Evolutionary conservation across 2,113 vertebrate species (phyloP).

Genomic region (Chinchilla lanigera): DNA sequence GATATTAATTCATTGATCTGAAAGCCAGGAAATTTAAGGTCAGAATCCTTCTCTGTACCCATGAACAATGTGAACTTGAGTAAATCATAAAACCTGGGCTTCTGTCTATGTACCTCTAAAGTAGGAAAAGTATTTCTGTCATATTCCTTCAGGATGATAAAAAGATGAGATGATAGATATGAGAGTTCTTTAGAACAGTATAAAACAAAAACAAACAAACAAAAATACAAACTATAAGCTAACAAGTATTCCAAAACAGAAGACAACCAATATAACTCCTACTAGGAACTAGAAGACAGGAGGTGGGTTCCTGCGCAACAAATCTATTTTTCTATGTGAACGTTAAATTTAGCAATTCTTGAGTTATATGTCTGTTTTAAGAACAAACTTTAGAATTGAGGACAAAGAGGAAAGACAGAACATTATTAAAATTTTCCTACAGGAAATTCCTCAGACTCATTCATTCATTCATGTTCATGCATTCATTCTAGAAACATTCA

Average conservation of each 20-base stretch:
- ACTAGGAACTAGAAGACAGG: background rate
- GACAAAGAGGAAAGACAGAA: background rate
- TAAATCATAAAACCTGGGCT: background rate
- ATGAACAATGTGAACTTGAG: background rate
- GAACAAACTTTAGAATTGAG: constrained; percentile 21
- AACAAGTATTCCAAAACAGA: constrained; percentile 5
- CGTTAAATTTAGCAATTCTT: constrained; percentile 33
- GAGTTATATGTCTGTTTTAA: constrained; percentile 11
- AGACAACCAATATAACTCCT: background rate
- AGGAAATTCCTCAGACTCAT: background rate
- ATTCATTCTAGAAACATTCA: background rate
- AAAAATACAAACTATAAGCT: background rate
- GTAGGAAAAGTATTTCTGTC: background rate
- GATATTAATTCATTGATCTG: constrained; percentile 58
- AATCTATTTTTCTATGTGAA: constrained; percentile 1
- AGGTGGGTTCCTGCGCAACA: background rate
- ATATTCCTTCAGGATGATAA: background rate
- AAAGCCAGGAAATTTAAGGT: constrained; percentile 60
- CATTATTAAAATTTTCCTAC: constrained; percentile 18
- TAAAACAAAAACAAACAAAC: background rate
- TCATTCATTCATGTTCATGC: background rate
- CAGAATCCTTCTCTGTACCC: constrained; percentile 4
- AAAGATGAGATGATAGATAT: background rate
- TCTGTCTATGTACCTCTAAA: constrained; percentile 18
- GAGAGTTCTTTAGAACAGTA: background rate